phyloP scores from a whole-genome alignment of 2,888 invertebrate species.

The Zygogramma bicolorata region DNA sequence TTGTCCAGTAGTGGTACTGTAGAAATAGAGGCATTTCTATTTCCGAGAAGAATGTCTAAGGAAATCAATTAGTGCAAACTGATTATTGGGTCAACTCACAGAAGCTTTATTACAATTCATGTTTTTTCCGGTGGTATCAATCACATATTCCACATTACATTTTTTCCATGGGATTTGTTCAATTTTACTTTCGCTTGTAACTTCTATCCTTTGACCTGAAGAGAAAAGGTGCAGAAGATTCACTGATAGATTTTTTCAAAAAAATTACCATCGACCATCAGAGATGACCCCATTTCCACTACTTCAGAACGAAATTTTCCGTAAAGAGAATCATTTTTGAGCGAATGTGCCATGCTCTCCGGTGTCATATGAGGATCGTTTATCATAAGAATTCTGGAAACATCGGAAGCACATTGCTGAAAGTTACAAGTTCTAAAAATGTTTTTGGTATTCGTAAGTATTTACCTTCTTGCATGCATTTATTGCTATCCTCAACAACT shows the following conservation, averaged over 20 bases:
- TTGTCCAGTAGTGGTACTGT: too few species aligned
- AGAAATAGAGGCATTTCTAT: too few species aligned
- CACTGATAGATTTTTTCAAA: too few species aligned
- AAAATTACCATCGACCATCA: slow-evolving; percentile 43
- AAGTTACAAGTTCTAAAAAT: slow-evolving; percentile 5
- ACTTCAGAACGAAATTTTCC: slow-evolving; percentile 39
- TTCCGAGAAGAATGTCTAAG: too few species aligned
- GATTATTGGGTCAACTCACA: slow-evolving; percentile 28
- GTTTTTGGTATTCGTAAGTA: background rate
- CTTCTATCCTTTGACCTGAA: slow-evolving; percentile 42
- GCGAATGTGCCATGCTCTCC: slow-evolving; percentile 36
- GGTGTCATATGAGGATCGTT: slow-evolving; percentile 43
- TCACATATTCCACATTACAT: slow-evolving; percentile 41
- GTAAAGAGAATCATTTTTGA: slow-evolving; percentile 44
- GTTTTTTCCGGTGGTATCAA: slow-evolving; percentile 46
- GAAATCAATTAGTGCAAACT: too few species aligned
- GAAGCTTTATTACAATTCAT: slow-evolving; percentile 42
- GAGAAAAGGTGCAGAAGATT: too few species aligned
- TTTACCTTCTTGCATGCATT: slow-evolving; percentile 41
- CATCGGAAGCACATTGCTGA: slow-evolving; percentile 32
- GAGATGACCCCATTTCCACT: slow-evolving; percentile 38
- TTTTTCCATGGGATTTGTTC: slow-evolving; percentile 47
- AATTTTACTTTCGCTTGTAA: slow-evolving; percentile 29
- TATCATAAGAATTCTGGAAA: slow-evolving; percentile 40
- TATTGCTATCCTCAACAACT: slow-evolving; percentile 42